Evolutionary conservation across 2,113 vertebrate species (phyloP).

Genomic region (Gavia stellata): DNA sequence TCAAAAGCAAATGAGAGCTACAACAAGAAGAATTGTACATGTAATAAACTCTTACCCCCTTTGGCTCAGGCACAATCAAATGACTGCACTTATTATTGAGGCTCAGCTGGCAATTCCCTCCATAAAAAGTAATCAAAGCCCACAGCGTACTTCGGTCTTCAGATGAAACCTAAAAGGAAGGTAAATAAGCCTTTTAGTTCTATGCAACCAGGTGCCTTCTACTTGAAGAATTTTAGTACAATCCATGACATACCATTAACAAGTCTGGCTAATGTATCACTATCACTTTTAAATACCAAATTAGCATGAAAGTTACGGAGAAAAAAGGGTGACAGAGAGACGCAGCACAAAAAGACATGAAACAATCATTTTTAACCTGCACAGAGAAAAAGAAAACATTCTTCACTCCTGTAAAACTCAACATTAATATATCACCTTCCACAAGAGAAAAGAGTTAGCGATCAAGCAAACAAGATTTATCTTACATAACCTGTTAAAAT

Average conservation of each 20-base stretch:
- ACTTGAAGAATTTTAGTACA: background rate
- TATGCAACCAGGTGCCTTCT: background rate
- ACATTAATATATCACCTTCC: background rate
- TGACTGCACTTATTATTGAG: conserved; percentile 95
- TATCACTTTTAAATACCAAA: background rate
- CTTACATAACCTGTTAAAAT: background rate
- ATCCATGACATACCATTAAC: background rate
- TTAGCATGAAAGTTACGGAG: background rate
- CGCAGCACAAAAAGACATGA: background rate
- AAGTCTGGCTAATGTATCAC: background rate
- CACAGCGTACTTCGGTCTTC: conserved; percentile 89
- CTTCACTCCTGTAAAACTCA: background rate
- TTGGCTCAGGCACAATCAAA: conserved; percentile 91
- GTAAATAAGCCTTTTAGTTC: background rate
- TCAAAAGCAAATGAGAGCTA: background rate
- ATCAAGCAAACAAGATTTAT: background rate
- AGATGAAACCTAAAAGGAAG: conserved; percentile 77
- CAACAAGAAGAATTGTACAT: background rate
- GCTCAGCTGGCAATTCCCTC: conserved; percentile 90
- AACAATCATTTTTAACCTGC: background rate
- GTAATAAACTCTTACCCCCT: conserved; percentile 83
- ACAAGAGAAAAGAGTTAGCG: background rate
- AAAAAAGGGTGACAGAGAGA: background rate
- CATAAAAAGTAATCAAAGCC: conserved; percentile 96
- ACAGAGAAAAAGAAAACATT: background rate